These are phyloP conservation scores for Hedychridium roseum DNA, from an alignment of 2,888 invertebrate species.

Conservation along the genomic window DNA sequence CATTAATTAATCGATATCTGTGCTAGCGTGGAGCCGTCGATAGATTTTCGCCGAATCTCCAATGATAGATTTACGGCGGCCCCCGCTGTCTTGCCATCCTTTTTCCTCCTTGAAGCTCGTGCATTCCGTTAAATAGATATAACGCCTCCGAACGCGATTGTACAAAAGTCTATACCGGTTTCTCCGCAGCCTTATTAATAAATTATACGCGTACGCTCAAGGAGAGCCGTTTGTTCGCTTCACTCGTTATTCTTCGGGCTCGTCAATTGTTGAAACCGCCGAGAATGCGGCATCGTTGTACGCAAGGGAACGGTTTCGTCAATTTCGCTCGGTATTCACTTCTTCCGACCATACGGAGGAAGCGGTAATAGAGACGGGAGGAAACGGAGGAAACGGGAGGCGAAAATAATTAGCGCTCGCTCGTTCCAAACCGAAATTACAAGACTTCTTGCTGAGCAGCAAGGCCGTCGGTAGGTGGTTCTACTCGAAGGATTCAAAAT, in stretches of 20 bases:
- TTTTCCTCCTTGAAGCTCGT: too few species aligned
- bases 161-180: constrained; percentile 51
- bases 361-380: neutral
- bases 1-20: neutral
- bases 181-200: constrained; percentile 53
- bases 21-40: neutral
- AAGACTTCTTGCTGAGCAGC: neutral
- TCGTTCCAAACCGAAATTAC: too few species aligned
- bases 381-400: too few species aligned
- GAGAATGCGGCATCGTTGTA: constrained; percentile 42
- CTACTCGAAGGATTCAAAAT: neutral
- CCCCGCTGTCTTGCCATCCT: neutral
- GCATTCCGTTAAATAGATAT: too few species aligned
- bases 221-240: constrained; percentile 36
- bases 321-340: neutral
- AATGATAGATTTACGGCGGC: neutral
- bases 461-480: neutral
- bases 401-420: too few species aligned
- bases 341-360: neutral
- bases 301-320: neutral
- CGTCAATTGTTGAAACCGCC: constrained; percentile 40
- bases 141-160: constrained; percentile 35
- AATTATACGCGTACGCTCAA: constrained; percentile 48
- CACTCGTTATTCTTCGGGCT: constrained; percentile 22
- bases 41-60: neutral